phyloP scores from a whole-genome alignment of 2,113 vertebrate genomes.

The Dicerorhinus sumatrensis region DNA sequence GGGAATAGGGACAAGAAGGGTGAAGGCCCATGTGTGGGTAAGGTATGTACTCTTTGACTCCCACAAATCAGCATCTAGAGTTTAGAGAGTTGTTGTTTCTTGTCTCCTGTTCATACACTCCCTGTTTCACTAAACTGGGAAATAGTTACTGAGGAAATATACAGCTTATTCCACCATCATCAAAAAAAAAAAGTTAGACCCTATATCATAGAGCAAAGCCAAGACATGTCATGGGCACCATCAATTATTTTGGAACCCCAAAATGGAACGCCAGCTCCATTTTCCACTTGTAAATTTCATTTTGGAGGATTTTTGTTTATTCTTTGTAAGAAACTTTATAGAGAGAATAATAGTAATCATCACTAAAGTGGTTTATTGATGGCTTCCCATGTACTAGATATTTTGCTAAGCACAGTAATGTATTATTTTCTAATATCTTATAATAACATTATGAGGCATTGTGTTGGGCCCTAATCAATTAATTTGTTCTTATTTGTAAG shows the following conservation, averaged over 20 bases:
- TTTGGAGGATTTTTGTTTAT: neutral
- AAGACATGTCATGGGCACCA: neutral
- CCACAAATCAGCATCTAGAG: neutral
- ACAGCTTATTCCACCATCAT: neutral
- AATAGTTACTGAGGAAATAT: neutral
- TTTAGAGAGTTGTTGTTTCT: neutral
- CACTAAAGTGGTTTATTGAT: neutral
- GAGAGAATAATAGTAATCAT: neutral
- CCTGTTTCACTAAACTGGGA: neutral
- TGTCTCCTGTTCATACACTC: neutral
- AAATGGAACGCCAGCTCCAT: too few species aligned
- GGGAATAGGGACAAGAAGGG: neutral
- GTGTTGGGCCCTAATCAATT: neutral
- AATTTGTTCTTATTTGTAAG: neutral
- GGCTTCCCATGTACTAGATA: neutral
- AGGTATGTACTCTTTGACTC: neutral
- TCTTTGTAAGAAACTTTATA: neutral
- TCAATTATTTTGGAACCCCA: neutral
- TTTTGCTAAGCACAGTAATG: neutral
- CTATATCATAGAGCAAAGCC: neutral
- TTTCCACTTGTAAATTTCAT: neutral
- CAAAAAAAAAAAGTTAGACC: neutral
- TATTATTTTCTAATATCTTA: conserved; percentile 17
- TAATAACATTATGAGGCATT: neutral
- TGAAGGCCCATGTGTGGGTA: neutral